These are phyloP conservation scores for Spodoptera frugiperda DNA, from an alignment of 1,140 invertebrate species.

Conservation along the genomic window DNA sequence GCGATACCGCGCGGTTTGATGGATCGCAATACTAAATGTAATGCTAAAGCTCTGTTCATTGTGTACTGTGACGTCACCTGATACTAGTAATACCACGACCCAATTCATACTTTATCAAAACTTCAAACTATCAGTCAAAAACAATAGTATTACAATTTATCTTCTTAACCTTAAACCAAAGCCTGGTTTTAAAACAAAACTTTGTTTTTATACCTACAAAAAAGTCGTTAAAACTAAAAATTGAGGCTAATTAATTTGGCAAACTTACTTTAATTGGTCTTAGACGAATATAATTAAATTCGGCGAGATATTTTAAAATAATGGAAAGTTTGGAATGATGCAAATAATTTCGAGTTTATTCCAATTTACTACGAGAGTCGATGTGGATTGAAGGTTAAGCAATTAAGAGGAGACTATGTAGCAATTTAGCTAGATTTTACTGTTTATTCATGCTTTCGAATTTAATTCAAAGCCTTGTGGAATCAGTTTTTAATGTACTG, in stretches of 20 bases:
- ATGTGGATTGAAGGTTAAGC: constrained; percentile 9
- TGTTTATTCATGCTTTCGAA: constrained; percentile 2
- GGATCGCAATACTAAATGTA: constrained; percentile 67
- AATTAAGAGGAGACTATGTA: constrained; percentile 10
- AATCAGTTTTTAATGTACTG: too few relatives aligned
- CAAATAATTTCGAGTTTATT: constrained; percentile 30
- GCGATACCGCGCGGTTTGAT: constrained; percentile 73
- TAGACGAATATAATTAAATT: constrained; percentile 10
- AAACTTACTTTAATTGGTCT: constrained; percentile 30
- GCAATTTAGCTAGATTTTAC: constrained; percentile 3
- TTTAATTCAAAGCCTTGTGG: constrained; percentile 2
- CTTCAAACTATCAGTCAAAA: not conserved
- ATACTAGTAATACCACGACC: not conserved
- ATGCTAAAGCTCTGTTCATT: constrained; percentile 57
- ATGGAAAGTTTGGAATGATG: constrained; percentile 28
- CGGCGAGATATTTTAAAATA: constrained; percentile 26
- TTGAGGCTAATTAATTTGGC: constrained; percentile 16
- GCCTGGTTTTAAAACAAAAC: not conserved
- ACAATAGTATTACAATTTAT: not conserved
- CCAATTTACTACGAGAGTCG: constrained; percentile 1
- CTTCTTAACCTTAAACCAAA: not conserved
- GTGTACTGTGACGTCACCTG: constrained; percentile 53
- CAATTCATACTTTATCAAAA: not conserved
- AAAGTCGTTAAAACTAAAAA: not conserved
- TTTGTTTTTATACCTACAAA: not conserved